Evolutionary conservation across 2,888 invertebrate species (phyloP).

Genomic region (Eilema griseolum): DNA sequence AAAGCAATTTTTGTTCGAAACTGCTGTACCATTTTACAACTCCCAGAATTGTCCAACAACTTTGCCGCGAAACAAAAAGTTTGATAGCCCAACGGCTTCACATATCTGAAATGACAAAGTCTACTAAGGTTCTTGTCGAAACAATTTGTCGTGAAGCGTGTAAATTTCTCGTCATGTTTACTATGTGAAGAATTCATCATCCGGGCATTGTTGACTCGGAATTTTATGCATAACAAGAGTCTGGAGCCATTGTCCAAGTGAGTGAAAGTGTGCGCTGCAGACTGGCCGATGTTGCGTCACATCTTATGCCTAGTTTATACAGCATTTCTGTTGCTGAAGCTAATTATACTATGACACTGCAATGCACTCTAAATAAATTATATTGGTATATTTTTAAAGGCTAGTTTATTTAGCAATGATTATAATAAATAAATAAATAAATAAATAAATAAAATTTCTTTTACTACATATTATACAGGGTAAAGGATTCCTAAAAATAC

Average conservation of each 20-base stretch:
- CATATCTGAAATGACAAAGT: constrained; percentile 9
- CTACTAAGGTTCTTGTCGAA: constrained; percentile 32
- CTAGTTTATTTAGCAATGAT: too few relatives aligned
- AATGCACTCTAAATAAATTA: neutral
- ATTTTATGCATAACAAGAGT: constrained; percentile 49
- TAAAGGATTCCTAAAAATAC: too few relatives aligned
- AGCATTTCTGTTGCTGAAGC: constrained; percentile 23
- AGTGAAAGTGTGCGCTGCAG: constrained; percentile 42
- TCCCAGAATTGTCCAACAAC: constrained; percentile 14
- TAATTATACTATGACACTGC: neutral
- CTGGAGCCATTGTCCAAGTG: constrained; percentile 47
- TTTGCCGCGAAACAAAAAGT: constrained; percentile 13
- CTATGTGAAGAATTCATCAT: constrained; percentile 42
- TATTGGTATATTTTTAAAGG: too few relatives aligned
- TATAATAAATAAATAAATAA: too few relatives aligned
- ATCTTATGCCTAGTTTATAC: constrained; percentile 37
- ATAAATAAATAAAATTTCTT: too few relatives aligned
- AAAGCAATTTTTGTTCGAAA: constrained; percentile 17
- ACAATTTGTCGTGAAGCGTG: constrained; percentile 38
- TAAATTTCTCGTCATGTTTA: constrained; percentile 33
- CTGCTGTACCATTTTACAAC: constrained; percentile 19
- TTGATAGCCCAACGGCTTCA: constrained; percentile 13
- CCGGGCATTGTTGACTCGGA: constrained; percentile 51
- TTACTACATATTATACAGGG: too few relatives aligned
- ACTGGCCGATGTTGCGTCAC: constrained; percentile 44